These are phyloP conservation scores for Cranoglanis bouderius DNA, from an alignment of 2,113 vertebrate species.

Conservation along the genomic window DNA sequence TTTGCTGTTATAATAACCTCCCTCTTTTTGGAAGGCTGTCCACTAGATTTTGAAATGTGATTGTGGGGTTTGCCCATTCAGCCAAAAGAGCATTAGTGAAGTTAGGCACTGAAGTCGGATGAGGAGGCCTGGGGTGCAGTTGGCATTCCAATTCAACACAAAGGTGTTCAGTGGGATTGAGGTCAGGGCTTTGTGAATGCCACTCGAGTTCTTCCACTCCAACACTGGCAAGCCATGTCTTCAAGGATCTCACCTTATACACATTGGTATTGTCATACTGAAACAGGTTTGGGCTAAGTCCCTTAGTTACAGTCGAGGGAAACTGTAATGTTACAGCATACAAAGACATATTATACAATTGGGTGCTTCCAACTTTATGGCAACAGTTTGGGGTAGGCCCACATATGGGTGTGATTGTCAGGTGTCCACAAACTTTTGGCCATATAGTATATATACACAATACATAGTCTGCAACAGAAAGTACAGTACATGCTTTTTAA, in stretches of 20 bases:
- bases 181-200: background rate
- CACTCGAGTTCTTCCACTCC: background rate
- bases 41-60: background rate
- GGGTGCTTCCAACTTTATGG: background rate
- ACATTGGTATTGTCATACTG: background rate
- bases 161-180: background rate
- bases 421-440: background rate
- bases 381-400: background rate
- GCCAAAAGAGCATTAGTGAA: background rate
- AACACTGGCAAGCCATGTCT: background rate
- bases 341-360: background rate
- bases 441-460: background rate
- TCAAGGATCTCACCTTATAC: background rate
- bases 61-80: background rate
- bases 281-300: background rate
- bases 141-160: background rate
- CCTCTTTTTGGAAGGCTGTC: background rate
- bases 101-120: background rate
- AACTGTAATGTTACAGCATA: background rate
- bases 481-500: background rate
- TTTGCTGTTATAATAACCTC: background rate
- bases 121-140: background rate
- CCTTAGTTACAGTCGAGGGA: background rate
- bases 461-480: background rate
- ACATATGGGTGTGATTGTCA: background rate